These are phyloP conservation scores for Morinoia aosen DNA, from an alignment of 2,888 invertebrate genomes.

Conservation along the genomic window DNA sequence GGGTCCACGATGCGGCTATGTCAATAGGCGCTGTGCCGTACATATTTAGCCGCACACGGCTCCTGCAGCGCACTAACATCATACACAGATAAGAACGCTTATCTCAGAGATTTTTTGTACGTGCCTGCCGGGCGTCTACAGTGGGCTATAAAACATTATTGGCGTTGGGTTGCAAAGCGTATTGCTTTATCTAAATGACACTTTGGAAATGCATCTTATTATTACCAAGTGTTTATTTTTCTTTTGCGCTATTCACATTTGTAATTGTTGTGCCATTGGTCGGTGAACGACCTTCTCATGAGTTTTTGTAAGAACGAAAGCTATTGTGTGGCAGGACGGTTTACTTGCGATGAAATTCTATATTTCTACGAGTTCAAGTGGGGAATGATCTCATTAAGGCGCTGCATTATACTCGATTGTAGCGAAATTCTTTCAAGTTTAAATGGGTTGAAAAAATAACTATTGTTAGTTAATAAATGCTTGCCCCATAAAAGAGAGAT, in stretches of 20 bases:
- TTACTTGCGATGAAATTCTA: neutral
- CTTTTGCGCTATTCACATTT: neutral
- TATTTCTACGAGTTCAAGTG: neutral
- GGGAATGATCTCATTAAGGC: neutral
- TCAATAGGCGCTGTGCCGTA: neutral
- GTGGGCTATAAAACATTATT: neutral
- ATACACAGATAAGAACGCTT: neutral
- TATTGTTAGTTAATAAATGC: neutral
- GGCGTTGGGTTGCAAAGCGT: neutral
- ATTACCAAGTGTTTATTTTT: neutral
- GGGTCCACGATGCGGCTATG: neutral
- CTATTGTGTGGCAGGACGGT: neutral
- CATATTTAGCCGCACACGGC: neutral
- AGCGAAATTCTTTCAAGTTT: neutral
- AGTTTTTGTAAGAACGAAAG: neutral
- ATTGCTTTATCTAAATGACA: neutral
- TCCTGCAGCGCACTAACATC: constrained; percentile 4
- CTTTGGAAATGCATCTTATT: neutral
- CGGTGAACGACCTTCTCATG: neutral
- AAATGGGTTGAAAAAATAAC: neutral
- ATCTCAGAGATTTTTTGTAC: constrained; percentile 8
- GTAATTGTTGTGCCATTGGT: neutral
- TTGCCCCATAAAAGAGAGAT: too few species aligned
- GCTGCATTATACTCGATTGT: neutral
- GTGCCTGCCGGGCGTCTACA: neutral